These are phyloP conservation scores for Cyphomyrus plagiostoma DNA, from an alignment of 2,113 vertebrate genomes.

Conservation along the genomic window DNA sequence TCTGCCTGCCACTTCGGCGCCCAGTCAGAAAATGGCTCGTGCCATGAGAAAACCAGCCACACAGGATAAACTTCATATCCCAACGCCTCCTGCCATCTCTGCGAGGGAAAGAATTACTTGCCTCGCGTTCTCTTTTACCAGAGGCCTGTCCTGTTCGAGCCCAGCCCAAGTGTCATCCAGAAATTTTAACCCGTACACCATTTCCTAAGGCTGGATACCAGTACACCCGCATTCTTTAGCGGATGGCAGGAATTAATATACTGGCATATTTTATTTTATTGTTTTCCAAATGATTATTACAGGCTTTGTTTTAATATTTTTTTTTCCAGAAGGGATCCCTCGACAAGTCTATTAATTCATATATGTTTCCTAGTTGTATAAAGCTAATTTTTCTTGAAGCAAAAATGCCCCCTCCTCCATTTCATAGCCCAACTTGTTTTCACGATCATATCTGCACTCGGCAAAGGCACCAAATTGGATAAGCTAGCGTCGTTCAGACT, in stretches of 20 bases:
- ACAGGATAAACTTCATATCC: conserved; percentile 35
- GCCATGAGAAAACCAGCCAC: background rate
- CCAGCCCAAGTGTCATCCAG: background rate
- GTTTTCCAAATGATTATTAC: background rate
- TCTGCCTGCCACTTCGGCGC: background rate
- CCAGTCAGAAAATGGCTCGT: background rate
- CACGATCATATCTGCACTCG: background rate
- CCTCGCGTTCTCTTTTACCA: background rate
- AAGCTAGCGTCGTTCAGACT: background rate
- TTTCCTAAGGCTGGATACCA: background rate
- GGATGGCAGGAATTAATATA: background rate
- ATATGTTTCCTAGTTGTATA: background rate
- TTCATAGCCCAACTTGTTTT: background rate
- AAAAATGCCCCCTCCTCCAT: background rate
- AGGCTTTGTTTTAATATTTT: background rate
- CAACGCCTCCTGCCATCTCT: background rate
- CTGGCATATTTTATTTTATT: background rate
- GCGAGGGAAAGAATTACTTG: background rate
- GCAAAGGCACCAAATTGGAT: background rate
- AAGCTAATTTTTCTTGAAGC: background rate
- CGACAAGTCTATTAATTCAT: background rate
- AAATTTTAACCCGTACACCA: background rate
- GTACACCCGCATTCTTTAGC: background rate
- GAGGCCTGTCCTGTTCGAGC: background rate
- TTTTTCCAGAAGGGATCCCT: background rate